Evolutionary conservation across 1,140 invertebrate species (phyloP).

Genomic region (Lepidotrigona ventralis): DNA sequence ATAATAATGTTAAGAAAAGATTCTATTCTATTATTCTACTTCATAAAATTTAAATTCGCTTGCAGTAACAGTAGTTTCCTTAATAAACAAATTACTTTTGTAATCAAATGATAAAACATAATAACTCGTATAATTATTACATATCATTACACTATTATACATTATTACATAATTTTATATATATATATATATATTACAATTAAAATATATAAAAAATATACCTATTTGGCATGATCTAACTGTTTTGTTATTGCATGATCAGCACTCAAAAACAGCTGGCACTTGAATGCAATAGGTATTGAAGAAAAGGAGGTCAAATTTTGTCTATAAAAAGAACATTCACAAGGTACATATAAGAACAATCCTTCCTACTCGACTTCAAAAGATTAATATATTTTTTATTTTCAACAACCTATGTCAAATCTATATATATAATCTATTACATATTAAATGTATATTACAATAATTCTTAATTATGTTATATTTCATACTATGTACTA

Average conservation of each 20-base stretch:
- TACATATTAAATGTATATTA: not conserved
- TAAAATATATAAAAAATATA: conserved; percentile 42
- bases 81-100: not conserved
- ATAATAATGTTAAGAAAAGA: not conserved
- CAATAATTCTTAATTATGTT: conserved; percentile 8
- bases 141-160: not conserved
- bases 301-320: conserved; percentile 73
- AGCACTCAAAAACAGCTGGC: conserved; percentile 62
- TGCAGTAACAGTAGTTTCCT: not conserved
- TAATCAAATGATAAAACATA: not conserved
- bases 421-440: not conserved
- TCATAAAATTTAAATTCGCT: not conserved
- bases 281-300: conserved; percentile 65
- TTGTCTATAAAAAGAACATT: conserved; percentile 78
- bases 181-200: too few species aligned
- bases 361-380: conserved; percentile 54
- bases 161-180: not conserved
- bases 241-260: conserved; percentile 56
- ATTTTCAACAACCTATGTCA: conserved; percentile 55
- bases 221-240: conserved; percentile 68
- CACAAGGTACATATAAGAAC: conserved; percentile 64
- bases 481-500: not conserved
- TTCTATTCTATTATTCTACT: not conserved
- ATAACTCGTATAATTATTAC: conserved; percentile 9
- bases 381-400: conserved; percentile 62